Base-by-base conservation (phyloP, 2,797 vertebrate genomes). In the Microctenopoma stevenorrisi region DNA sequence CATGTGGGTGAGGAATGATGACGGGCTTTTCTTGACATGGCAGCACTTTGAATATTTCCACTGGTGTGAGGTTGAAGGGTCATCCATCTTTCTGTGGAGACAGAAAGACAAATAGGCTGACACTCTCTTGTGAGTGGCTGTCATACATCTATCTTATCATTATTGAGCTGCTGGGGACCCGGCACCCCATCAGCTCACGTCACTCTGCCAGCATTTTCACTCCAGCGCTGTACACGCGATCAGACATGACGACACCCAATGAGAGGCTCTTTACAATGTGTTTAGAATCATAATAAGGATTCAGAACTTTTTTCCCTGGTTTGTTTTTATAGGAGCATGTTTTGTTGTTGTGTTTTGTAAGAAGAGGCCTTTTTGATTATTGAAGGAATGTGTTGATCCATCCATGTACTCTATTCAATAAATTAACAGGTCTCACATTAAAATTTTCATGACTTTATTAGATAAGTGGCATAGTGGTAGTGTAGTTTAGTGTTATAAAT, bases 81-180 rank as follows among this genome's bases (percentile, higher is more conserved):
- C 91, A 91, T 93, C 90, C 85, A 91, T 94, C 92, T 93, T 90
- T 82, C 82, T 65, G 77, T 44, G 65, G 74, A 83, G 90, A 93
- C 92, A 91, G 92, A 83, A 87, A 91, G 93, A 94, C 90, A 92
- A 93, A 93, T 91, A 88, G 87, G 81, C 83, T 91, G 91, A 89
- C 91, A 88, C 87, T 79, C 85, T 87, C 83, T 79, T 81, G 86
- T 90, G 92, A 93, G 86, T 81, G 86, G 78, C 93, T 93, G 93
- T 92, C 93, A 93, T 89, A 91, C 86, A 84, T 84, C 80, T 88
- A 75, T 85, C 83, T 93, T 89, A 88, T 94, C 86, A 89, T 91
- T 91, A 93, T 86, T 82, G 90, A 93, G 88, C 84, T 69, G 85
- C 81, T 68, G 67, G 67, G 67, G 76, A 86, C 64, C 63, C 65